Evolutionary conservation across 1,140 invertebrate genomes (phyloP), one percentile per base, ranked within the genome.

Genomic region (Drosophila pandora): DNA sequence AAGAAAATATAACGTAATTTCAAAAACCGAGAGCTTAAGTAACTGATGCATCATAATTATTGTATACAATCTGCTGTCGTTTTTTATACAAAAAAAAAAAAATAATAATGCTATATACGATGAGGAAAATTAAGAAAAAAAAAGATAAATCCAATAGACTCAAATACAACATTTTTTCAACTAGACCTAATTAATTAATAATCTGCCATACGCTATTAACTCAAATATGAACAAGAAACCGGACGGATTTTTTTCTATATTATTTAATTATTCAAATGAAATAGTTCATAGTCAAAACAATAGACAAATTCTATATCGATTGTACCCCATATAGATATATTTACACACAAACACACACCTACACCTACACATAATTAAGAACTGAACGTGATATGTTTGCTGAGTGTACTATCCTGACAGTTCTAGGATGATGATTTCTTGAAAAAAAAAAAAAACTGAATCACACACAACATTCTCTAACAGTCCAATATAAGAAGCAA

Each of bases 171-270:
- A 59, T 21, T 23, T 43, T 61, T 62, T 30, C 30, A 64, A 64
- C 43, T 61, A 72, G 49, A 59, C 48, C 56, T 67, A 37, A 37
- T 7, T n/a, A 12, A 3, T 3, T 68, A 49, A 57, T 39, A 53
- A 43, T 53, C 80, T 73, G 78, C 73, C 79, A 81, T 81, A 73
- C 23, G 63, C 68, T 53, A 65, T 69, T 55, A 74, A 74, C 74
- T 82, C 79, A 83, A 78, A 79, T 78, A 77, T 78, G 79, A 83
- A 74, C 74, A 69, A 83, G 61, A 54, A 81, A 56, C 55, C 32
- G 63, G 57, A 59, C 53, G 39, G 76, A 71, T 71, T 71, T 71
- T 54, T 52, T 61, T 53, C 43, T 68, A 22, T 54, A n/a, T 54
- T 23, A 76, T 34, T 61, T 48, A 72, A 59, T 50, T 50, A 32